Conservation (phyloP, 64 coral and sea anemone genomes). For the Porites australiensis region DNA sequence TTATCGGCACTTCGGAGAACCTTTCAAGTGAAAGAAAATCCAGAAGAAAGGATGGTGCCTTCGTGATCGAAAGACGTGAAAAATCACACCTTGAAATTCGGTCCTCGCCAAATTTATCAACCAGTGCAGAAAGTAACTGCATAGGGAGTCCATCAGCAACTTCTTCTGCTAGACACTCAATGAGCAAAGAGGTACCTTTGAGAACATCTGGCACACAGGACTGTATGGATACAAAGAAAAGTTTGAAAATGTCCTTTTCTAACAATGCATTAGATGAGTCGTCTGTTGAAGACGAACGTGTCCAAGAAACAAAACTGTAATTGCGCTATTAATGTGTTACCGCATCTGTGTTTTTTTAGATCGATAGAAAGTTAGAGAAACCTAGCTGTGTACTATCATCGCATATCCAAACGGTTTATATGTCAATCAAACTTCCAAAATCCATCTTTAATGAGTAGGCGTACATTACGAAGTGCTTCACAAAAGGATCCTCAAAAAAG, state of each 20-base stretch:
- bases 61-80: slow-evolving; percentile 11
- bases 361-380: no score
- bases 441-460: no score
- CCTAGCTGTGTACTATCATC: no score
- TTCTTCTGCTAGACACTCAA: background rate
- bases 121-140: background rate
- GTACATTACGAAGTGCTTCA: no score
- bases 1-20: background rate
- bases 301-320: slow-evolving; percentile 24
- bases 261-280: background rate
- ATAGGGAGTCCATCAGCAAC: background rate
- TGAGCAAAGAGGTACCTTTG: background rate
- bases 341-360: no score
- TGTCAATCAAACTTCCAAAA: no score
- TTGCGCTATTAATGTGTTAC: no score
- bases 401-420: no score
- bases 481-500: no score
- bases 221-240: background rate
- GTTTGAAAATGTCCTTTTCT: background rate
- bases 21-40: background rate
- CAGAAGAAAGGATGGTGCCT: background rate
- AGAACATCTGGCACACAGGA: background rate
- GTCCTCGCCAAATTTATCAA: slow-evolving; percentile 3
- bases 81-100: background rate
- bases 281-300: background rate